Evolutionary conservation across 2,797 vertebrate species (phyloP), one percentile per base, ranked within the genome.

Genomic region (Adelosebastes latens): DNA sequence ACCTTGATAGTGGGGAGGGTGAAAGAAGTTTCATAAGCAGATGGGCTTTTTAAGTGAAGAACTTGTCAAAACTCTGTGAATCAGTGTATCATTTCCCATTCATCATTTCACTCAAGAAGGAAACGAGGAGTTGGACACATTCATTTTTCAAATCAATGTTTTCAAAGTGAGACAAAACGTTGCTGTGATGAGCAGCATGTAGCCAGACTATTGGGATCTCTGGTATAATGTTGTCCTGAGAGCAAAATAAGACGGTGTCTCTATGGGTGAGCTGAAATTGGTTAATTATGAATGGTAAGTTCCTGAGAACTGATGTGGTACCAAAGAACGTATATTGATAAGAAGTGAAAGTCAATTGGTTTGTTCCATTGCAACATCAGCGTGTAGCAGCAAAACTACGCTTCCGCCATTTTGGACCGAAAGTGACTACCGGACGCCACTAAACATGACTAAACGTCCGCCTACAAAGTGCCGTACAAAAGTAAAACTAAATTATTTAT

Each of bases 21-120:
- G 13, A 77, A 31, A 72, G 52, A 67, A 24, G 4, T 59, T 69
- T 80, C 22, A 53, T 24, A 75, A 62, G 73, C 27, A 61, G 52
- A 62, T 24, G 2, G n/a, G 14, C 56, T 63, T 52, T 55, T 55
- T 20, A 14, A 56, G 64, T 9, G 34, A 72, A 62, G 72, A 75
- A 56, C 32, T 10, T 62, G n/a, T 46, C 12, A 36, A 69, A 77
- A 67, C 22, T 73, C 16, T 32, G 12, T 16, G 34, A 16, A 59
- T 25, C 55, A 55, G 13, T 13, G 5, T 3, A 74, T 65, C 39
- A 76, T 31, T 59, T 25, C 63, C 25, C 16, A 64, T 69, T 62
- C n/a, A 82, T 78, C 46, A 29, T 55, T 78, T 75, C 2, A 72
- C 20, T 64, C 9, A 59, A 46, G 9, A 9, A 55, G 6, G 20